Percentiles rank a stretch among this genome's conserved stretches.
Conservation (phyloP, 2,113 vertebrate genomes). For the Carassius carassius region DNA sequence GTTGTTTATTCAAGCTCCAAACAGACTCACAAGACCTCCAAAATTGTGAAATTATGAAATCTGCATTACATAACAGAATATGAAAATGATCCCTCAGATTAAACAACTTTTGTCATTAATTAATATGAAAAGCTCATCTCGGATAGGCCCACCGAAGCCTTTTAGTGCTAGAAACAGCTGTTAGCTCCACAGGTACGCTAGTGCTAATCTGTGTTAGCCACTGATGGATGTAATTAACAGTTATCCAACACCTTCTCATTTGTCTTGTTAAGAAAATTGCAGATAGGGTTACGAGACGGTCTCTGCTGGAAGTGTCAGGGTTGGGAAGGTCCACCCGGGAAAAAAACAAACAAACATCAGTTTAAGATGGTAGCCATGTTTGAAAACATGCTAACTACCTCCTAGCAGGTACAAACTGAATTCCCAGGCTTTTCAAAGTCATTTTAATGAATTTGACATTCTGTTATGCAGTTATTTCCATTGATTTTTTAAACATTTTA, state of each 20-base stretch:
- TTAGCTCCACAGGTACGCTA: constrained; percentile 20
- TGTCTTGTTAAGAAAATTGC: constrained; percentile 10
- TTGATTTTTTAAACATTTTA: neutral
- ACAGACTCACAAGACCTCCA: neutral
- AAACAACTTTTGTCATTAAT: neutral
- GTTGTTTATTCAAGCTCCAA: neutral
- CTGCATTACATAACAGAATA: neutral
- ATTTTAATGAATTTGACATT: neutral
- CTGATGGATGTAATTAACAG: constrained; percentile 30
- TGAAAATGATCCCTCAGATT: constrained; percentile 2
- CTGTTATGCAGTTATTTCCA: neutral
- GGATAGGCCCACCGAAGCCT: neutral
- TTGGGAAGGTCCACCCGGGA: neutral
- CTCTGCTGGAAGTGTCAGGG: neutral
- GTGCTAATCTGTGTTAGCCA: constrained; percentile 12
- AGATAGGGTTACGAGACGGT: neutral
- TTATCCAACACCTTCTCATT: neutral
- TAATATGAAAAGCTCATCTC: neutral
- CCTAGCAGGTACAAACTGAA: too few species aligned
- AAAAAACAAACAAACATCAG: too few species aligned
- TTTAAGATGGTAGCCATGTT: too few species aligned
- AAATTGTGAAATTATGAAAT: neutral
- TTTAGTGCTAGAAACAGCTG: constrained; percentile 14
- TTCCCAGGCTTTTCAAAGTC: too few species aligned
- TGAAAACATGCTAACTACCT: too few species aligned